These are phyloP conservation scores for Leucopternis melanops DNA, from an alignment of 2,113 vertebrate genomes.

Conservation along the genomic window DNA sequence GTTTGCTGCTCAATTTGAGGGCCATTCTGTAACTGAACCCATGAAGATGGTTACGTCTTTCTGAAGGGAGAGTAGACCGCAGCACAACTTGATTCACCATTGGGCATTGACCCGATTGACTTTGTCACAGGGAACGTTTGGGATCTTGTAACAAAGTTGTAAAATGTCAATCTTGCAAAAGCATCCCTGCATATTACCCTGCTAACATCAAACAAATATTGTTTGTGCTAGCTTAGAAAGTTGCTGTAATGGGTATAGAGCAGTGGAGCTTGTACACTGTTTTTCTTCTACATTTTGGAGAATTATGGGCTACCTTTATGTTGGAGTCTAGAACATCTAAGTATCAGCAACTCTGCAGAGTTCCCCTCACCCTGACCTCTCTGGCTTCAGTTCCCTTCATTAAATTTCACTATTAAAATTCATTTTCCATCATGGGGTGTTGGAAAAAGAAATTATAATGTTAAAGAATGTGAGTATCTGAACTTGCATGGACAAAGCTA, in stretches of 20 bases:
- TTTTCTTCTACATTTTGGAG: neutral
- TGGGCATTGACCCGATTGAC: neutral
- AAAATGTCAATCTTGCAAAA: neutral
- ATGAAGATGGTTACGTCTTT: neutral
- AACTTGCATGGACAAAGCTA: neutral
- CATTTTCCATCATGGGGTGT: neutral
- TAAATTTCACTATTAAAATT: neutral
- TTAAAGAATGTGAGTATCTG: neutral
- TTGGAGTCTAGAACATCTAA: neutral
- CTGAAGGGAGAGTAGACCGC: neutral
- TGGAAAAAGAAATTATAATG: neutral
- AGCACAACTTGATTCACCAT: neutral
- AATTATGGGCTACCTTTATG: rapidly evolving
- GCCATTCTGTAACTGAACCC: neutral
- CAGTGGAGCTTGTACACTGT: neutral
- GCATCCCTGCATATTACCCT: neutral
- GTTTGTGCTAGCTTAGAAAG: neutral
- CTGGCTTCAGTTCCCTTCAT: neutral
- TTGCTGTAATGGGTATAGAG: neutral
- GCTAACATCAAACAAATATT: neutral
- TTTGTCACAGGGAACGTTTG: neutral
- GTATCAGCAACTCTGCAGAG: neutral
- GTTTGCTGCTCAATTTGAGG: neutral
- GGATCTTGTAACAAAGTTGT: neutral
- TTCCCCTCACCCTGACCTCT: neutral